These are phyloP conservation scores for Trichogramma dendrolimi DNA, from an alignment of 2,888 invertebrate genomes.

Conservation along the genomic window DNA sequence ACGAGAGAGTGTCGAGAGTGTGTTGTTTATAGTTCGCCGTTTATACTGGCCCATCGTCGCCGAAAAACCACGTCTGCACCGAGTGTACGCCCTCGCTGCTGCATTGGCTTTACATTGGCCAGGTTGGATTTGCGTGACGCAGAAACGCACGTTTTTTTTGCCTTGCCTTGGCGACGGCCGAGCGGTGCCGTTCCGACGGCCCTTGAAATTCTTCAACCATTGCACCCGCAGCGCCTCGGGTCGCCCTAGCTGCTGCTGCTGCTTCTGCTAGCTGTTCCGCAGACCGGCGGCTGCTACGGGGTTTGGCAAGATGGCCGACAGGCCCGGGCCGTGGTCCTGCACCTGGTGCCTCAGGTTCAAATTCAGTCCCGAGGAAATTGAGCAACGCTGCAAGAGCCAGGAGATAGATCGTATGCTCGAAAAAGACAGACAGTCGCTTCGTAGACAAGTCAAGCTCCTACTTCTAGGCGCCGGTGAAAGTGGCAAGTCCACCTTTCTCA, in stretches of 20 bases:
- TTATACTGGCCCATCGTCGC: no score
- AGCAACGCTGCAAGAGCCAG: conserved; percentile 57
- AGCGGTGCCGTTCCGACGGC: no score
- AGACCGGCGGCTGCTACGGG: background rate
- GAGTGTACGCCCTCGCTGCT: no score
- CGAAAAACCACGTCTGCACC: no score
- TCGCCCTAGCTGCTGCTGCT: background rate
- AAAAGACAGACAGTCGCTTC: conserved; percentile 57
- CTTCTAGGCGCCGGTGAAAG: conserved; percentile 65
- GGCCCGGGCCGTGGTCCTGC: conserved; percentile 51
- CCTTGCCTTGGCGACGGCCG: no score
- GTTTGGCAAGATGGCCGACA: conserved; percentile 46
- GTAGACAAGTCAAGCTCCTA: conserved; percentile 62
- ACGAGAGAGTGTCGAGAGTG: no score
- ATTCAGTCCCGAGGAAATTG: conserved; percentile 81
- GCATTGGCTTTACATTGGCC: no score
- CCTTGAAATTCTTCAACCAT: background rate
- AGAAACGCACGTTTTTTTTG: no score
- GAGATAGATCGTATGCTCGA: conserved; percentile 61
- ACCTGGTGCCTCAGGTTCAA: conserved; percentile 80
- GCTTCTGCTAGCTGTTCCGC: background rate
- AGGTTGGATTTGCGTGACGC: no score
- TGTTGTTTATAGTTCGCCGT: no score
- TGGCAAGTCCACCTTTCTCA: conserved; percentile 60
- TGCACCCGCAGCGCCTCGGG: background rate